Percentiles rank a stretch among this genome's conserved stretches.
Evolutionary conservation across 2,797 vertebrate species (phyloP).

Genomic region (Margarornis squamiger): DNA sequence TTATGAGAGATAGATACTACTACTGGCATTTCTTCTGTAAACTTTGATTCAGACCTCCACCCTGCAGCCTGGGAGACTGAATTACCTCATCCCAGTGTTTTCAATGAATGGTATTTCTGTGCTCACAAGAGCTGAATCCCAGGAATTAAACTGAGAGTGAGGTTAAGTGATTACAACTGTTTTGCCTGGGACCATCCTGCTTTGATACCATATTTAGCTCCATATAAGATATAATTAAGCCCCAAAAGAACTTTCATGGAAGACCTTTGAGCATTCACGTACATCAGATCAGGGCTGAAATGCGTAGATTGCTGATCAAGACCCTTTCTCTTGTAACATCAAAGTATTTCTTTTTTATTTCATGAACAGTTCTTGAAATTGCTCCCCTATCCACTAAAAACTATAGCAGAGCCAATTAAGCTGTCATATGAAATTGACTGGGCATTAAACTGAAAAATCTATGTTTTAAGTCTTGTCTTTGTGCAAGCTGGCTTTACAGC

Average conservation of each 20-base stretch:
- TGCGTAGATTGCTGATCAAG: not conserved
- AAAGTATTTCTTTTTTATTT: not conserved
- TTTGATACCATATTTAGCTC: not conserved
- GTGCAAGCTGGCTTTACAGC: not conserved
- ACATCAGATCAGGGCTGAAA: not conserved
- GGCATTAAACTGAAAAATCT: constrained; percentile 44
- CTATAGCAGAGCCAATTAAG: not conserved
- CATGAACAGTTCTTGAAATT: not conserved
- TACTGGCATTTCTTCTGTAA: not conserved
- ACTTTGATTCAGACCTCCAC: not conserved
- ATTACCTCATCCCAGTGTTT: not conserved
- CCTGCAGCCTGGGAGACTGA: not conserved
- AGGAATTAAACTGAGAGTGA: not conserved
- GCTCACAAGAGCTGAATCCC: not conserved
- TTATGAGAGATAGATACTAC: not conserved
- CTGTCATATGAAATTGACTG: constrained; percentile 1
- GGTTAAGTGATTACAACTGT: not conserved
- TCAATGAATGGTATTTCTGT: not conserved
- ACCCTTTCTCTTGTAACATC: not conserved
- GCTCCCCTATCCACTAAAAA: not conserved
- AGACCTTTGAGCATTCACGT: not conserved
- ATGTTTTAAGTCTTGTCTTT: constrained; percentile 5
- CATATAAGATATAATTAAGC: not conserved
- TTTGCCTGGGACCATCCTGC: too few species aligned
- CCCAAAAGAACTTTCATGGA: not conserved